phyloP scores from a whole-genome alignment of 2,797 vertebrate genomes.

The Micrastur ruficollis region DNA sequence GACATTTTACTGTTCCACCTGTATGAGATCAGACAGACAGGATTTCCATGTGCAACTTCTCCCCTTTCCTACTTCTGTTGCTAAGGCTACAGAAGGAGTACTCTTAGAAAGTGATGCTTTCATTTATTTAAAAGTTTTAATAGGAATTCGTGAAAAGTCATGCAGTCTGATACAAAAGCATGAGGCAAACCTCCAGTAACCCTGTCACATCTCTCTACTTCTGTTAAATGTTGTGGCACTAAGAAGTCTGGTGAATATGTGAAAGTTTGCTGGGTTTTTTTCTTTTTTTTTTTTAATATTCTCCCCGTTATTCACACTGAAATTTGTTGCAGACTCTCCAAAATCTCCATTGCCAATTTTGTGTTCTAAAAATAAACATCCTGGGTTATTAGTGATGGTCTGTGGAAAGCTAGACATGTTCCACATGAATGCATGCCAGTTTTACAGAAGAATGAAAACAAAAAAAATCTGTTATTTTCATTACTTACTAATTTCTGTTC shows the following conservation, averaged over 20 bases:
- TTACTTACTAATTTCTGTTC: neutral
- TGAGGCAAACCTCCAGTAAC: neutral
- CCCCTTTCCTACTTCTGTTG: neutral
- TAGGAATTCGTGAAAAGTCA: neutral
- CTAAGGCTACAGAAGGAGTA: neutral
- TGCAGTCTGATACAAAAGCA: neutral
- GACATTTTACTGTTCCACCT: neutral
- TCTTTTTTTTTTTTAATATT: rapidly evolving
- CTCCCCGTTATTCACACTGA: neutral
- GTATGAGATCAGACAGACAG: neutral
- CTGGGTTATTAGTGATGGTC: neutral
- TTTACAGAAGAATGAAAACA: neutral
- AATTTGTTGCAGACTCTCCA: neutral
- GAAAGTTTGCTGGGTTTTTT: neutral
- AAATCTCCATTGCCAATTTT: neutral
- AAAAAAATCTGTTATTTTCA: neutral
- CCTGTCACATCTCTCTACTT: neutral
- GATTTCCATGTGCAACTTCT: neutral
- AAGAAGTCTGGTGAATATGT: neutral
- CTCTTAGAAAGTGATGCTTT: neutral
- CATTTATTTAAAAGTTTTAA: neutral
- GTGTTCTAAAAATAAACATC: neutral
- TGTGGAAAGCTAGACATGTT: neutral
- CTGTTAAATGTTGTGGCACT: neutral
- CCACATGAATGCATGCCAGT: neutral